A percentile compares a stretch with the other conserved stretches of the same genome.
phyloP scores from a whole-genome alignment of 1,140 invertebrate species.

The Camponotus vicinus region DNA sequence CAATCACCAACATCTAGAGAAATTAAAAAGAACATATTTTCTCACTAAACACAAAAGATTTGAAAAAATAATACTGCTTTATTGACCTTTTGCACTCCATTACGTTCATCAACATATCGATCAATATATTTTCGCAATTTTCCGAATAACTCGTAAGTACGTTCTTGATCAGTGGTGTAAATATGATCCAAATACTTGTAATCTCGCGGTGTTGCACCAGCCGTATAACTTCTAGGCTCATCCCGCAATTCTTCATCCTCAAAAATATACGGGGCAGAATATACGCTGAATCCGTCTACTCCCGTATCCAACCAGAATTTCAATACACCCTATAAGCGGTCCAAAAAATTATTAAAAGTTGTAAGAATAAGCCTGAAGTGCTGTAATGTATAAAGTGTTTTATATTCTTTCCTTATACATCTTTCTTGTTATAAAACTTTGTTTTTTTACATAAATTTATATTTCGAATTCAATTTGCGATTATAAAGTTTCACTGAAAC shows the following conservation, averaged over 20 bases:
- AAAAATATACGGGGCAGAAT: constrained; percentile 88
- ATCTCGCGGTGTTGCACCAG: constrained; percentile 68
- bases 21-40: background rate
- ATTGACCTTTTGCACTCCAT: constrained; percentile 79
- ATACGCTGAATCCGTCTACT: constrained; percentile 91
- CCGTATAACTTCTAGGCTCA: constrained; percentile 86
- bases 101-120: constrained; percentile 84
- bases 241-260: constrained; percentile 87
- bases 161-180: constrained; percentile 88
- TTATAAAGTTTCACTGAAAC: too few species aligned
- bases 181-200: constrained; percentile 88
- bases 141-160: constrained; percentile 88
- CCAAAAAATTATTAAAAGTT: constrained; percentile 54
- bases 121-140: constrained; percentile 90
- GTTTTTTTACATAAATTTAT: background rate
- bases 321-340: constrained; percentile 87
- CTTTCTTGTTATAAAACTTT: background rate
- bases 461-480: too few species aligned
- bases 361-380: background rate
- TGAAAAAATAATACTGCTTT: background rate
- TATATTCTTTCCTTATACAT: background rate
- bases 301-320: constrained; percentile 91
- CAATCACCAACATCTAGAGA: constrained; percentile 85
- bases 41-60: background rate
- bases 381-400: background rate